A percentile compares a stretch with the other conserved stretches of the same genome.
Conservation (phyloP, 2,113 vertebrate genomes). For the Oenanthe oenanthe region DNA sequence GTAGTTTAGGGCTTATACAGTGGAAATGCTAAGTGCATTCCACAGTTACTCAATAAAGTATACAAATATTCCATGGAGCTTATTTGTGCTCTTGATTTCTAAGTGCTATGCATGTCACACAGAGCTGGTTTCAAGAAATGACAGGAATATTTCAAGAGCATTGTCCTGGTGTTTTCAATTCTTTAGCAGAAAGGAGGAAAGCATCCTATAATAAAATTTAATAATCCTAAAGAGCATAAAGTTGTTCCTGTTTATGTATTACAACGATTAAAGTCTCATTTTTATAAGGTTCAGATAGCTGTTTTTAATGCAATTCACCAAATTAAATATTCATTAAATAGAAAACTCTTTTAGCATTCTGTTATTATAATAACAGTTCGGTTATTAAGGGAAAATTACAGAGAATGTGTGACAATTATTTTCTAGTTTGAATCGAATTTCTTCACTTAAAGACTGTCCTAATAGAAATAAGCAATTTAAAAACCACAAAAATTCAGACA, state of each 20-base stretch:
- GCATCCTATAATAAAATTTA: neutral
- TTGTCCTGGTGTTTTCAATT: neutral
- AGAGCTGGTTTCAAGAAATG: neutral
- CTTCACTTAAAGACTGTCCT: neutral
- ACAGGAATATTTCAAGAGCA: neutral
- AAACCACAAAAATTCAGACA: neutral
- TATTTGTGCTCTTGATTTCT: neutral
- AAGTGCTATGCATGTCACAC: neutral
- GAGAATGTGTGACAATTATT: neutral
- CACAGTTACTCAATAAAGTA: neutral
- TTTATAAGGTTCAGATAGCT: neutral
- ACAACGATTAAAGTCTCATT: neutral
- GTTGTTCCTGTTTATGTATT: neutral
- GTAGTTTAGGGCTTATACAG: neutral
- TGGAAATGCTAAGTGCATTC: neutral
- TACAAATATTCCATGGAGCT: neutral
- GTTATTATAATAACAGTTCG: neutral
- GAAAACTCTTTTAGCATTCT: neutral
- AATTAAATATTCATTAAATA: neutral
- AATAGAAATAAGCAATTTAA: neutral
- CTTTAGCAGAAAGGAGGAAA: neutral
- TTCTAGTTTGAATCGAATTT: neutral
- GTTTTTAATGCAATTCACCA: neutral
- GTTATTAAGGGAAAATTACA: neutral
- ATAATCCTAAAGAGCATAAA: neutral